Percentiles rank a stretch among this genome's conserved stretches.
These are phyloP conservation scores for Oreonectes daqikongensis DNA, from an alignment of 2,797 vertebrate species.

Conservation along the genomic window DNA sequence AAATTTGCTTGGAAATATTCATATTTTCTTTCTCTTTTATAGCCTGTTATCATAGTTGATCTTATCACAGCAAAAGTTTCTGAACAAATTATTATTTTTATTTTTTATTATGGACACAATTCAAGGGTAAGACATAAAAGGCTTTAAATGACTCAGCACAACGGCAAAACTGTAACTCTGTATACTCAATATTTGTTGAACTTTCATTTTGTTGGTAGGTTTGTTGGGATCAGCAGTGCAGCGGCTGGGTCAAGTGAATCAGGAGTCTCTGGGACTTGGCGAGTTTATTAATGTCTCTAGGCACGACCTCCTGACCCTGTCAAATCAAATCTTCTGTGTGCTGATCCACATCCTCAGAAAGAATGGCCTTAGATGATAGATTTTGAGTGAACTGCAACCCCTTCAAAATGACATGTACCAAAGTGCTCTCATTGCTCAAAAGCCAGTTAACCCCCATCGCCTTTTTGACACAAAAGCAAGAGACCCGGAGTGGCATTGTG, in stretches of 20 bases:
- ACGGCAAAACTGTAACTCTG: slow-evolving; percentile 25
- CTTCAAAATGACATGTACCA: slow-evolving; percentile 60
- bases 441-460: slow-evolving; percentile 59
- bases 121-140: slow-evolving; percentile 1
- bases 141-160: slow-evolving; percentile 39
- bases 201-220: slow-evolving; percentile 57
- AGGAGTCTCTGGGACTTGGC: slow-evolving; percentile 48
- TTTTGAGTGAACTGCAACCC: slow-evolving; percentile 61
- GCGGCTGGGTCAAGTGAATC: slow-evolving; percentile 56
- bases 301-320: slow-evolving; percentile 65
- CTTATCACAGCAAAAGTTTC: neutral
- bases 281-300: slow-evolving; percentile 64
- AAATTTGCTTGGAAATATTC: too few species aligned
- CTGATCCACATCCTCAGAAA: slow-evolving; percentile 58
- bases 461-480: slow-evolving; percentile 53
- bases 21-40: too few species aligned
- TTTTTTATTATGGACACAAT: neutral
- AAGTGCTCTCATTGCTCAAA: slow-evolving; percentile 55
- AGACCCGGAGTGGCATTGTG: slow-evolving; percentile 43
- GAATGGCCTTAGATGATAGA: slow-evolving; percentile 60
- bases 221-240: slow-evolving; percentile 51
- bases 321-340: slow-evolving; percentile 65
- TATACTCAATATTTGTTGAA: slow-evolving; percentile 43
- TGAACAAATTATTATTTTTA: neutral
- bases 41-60: neutral